These are phyloP conservation scores for Ataeniobius toweri DNA, from an alignment of 2,797 vertebrate species.

Conservation along the genomic window DNA sequence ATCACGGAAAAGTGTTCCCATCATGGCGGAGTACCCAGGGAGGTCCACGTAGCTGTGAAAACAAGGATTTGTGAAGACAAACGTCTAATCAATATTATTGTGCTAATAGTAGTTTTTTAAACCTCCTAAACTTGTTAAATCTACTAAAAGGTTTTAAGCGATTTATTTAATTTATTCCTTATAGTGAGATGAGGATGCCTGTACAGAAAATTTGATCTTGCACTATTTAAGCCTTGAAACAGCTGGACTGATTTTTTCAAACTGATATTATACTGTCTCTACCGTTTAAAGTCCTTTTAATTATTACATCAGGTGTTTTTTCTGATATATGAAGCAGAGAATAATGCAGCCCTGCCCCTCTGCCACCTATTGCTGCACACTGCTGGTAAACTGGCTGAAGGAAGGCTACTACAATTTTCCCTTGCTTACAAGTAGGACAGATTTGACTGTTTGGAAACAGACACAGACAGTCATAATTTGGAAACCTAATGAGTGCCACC, in stretches of 20 bases:
- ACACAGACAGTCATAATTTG: too few relatives aligned
- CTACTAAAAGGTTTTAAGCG: neutral
- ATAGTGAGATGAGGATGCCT: neutral
- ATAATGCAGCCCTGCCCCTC: too few relatives aligned
- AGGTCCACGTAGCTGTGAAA: slow-evolving; percentile 85
- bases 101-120: neutral
- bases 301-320: too few relatives aligned
- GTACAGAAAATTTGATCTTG: neutral
- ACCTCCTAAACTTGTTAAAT: neutral
- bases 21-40: slow-evolving; percentile 86
- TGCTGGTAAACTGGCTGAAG: too few relatives aligned
- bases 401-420: too few relatives aligned
- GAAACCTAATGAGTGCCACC: too few relatives aligned
- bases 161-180: neutral
- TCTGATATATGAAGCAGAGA: too few relatives aligned
- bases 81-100: neutral
- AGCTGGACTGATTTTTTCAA: neutral
- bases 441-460: too few relatives aligned
- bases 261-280: neutral
- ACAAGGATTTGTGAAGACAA: neutral
- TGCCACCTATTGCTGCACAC: too few relatives aligned
- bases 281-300: too few relatives aligned
- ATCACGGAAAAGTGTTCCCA: slow-evolving; percentile 89
- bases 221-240: neutral
- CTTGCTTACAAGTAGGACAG: too few relatives aligned